Evolutionary conservation across 2,797 vertebrate genomes (phyloP).

Genomic region (Botia kubotai): DNA sequence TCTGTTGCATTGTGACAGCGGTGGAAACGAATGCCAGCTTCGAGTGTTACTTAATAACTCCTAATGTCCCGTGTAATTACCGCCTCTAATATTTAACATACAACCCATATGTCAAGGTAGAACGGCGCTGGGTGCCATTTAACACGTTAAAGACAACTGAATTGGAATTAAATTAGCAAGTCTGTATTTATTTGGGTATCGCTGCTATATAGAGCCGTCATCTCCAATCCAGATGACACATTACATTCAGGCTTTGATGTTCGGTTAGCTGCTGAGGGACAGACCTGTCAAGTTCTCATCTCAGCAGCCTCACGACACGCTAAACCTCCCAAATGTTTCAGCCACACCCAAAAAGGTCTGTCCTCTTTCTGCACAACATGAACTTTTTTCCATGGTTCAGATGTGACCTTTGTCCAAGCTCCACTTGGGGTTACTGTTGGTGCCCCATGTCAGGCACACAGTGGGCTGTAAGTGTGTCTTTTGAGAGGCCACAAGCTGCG

Average conservation of each 20-base stretch:
- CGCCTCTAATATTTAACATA: conserved; percentile 15
- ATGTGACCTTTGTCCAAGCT: conserved; percentile 25
- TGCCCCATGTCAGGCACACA: conserved; percentile 4
- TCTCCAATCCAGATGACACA: conserved; percentile 73
- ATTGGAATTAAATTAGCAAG: not conserved
- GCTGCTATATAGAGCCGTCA: conserved; percentile 64
- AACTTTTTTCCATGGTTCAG: conserved; percentile 47
- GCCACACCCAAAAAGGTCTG: not conserved
- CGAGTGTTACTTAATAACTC: conserved; percentile 40
- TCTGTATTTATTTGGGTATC: conserved; percentile 15
- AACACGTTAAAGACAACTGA: conserved; percentile 31
- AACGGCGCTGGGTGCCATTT: not conserved
- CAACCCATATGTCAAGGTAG: conserved; percentile 14
- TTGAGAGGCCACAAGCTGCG: conserved; percentile 53
- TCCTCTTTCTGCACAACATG: conserved; percentile 63
- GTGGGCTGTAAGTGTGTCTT: conserved; percentile 8
- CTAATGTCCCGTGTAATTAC: conserved; percentile 39
- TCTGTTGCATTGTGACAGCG: conserved; percentile 43
- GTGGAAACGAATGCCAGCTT: conserved; percentile 39
- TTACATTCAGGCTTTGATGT: conserved; percentile 60
- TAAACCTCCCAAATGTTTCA: not conserved
- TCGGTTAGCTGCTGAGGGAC: conserved; percentile 67
- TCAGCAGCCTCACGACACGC: conserved; percentile 40
- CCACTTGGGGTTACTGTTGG: conserved; percentile 1
- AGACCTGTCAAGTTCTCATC: conserved; percentile 61